Conservation (phyloP, 2,113 vertebrate genomes). For the Ascaphus truei region DNA sequence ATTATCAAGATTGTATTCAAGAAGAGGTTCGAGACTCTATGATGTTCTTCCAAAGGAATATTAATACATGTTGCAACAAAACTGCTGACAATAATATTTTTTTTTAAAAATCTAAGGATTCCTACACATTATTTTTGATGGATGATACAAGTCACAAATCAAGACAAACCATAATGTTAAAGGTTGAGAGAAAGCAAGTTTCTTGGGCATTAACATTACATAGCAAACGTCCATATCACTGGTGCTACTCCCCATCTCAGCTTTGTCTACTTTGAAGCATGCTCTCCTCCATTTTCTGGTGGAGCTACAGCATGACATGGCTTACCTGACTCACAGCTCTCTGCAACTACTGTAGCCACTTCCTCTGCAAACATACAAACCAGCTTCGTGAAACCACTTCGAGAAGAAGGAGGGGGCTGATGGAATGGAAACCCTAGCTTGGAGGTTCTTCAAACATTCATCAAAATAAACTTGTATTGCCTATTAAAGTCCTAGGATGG, state of each 20-base stretch:
- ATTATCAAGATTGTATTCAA: too few relatives aligned
- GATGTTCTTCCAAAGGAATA: conserved; percentile 53
- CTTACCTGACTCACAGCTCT: conserved; percentile 89
- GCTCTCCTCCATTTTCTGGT: conserved; percentile 98
- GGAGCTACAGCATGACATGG: conserved; percentile 81
- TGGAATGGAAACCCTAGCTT: conserved; percentile 61
- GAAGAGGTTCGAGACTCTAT: conserved; percentile 52
- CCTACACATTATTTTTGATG: too few relatives aligned
- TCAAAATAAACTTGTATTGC: conserved; percentile 65
- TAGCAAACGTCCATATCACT: conserved; percentile 66
- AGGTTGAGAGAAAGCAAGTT: not conserved
- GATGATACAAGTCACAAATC: conserved; percentile 38
- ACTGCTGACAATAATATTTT: not conserved
- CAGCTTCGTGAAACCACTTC: conserved; percentile 65
- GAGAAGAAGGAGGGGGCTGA: conserved; percentile 45
- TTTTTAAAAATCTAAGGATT: too few relatives aligned
- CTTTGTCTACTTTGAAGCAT: conserved; percentile 72
- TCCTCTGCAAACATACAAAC: conserved; percentile 67
- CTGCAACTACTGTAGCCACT: conserved; percentile 66
- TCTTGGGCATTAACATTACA: not conserved
- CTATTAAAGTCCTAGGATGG: conserved; percentile 13
- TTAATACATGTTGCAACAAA: conserved; percentile 38
- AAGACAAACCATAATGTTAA: conserved; percentile 45
- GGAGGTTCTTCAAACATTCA: conserved; percentile 60
- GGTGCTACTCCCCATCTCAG: conserved; percentile 72